Percentiles rank a stretch among this genome's conserved stretches.
Conservation (phyloP, 2,888 invertebrate species). For the Oscheius myriophilus region DNA sequence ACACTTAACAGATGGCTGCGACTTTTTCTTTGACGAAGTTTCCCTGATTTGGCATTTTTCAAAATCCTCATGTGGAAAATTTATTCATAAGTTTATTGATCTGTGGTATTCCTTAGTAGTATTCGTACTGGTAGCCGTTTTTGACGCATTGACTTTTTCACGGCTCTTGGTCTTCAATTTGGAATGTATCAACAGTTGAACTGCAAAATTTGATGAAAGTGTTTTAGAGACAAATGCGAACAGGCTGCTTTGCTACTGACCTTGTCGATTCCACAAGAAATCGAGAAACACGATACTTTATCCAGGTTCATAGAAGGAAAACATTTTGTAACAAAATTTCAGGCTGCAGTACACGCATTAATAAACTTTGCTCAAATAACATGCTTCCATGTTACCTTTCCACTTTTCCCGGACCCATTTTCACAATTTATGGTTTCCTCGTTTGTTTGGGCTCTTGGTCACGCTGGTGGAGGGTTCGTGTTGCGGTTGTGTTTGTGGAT, state of each 20-base stretch:
- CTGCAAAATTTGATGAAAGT: too few species aligned
- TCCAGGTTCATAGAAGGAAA: neutral
- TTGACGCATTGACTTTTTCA: constrained; percentile 1
- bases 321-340: neutral
- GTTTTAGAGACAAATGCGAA: constrained; percentile 1
- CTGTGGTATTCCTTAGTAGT: constrained; percentile 9
- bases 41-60: constrained; percentile 18
- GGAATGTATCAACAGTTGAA: too few species aligned
- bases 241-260: neutral
- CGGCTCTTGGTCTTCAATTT: constrained; percentile 5
- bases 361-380: constrained; percentile 6
- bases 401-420: neutral
- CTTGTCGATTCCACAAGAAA: too few species aligned
- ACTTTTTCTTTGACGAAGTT: constrained; percentile 10
- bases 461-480: too few species aligned
- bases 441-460: too few species aligned
- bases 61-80: neutral
- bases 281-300: constrained; percentile 1
- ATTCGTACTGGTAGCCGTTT: neutral
- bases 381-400: constrained; percentile 7
- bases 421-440: neutral
- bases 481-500: too few species aligned
- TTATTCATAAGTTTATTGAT: constrained; percentile 8
- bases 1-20: neutral
- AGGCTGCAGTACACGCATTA: constrained; percentile 8